phyloP scores from a whole-genome alignment of 2,797 vertebrate species.

The Meriones psammophilus region DNA sequence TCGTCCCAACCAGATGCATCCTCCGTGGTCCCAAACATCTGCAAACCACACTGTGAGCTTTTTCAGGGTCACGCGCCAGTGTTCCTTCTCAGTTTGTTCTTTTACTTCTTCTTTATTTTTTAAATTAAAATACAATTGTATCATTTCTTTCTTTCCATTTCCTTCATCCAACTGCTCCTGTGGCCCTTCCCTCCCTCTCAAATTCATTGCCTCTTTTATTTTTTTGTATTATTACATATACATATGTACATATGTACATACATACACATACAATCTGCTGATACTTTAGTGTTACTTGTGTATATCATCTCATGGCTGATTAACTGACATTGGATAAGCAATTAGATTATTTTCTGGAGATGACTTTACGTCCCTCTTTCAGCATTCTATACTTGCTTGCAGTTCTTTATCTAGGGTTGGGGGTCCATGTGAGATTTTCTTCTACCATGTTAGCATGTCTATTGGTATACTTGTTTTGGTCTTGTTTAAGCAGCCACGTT shows the following conservation, averaged over 20 bases:
- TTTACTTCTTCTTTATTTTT: neutral
- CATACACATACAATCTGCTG: neutral
- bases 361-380: neutral
- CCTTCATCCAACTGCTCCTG: neutral
- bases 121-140: neutral
- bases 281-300: neutral
- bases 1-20: fast-evolving
- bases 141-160: neutral
- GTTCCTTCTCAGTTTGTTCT: neutral
- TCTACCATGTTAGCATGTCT: neutral
- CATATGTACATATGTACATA: neutral
- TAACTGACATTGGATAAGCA: neutral
- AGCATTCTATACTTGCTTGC: neutral
- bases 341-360: neutral
- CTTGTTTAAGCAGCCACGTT: neutral
- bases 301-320: neutral
- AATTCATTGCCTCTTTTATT: neutral
- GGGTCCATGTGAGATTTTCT: neutral
- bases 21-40: neutral
- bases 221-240: neutral
- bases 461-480: neutral
- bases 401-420: neutral
- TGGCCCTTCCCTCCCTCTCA: neutral
- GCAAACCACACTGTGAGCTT: neutral
- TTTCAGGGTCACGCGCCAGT: too few relatives aligned